phyloP scores from a whole-genome alignment of 2,797 vertebrate genomes.

The Dendrocincla tyrannina region DNA sequence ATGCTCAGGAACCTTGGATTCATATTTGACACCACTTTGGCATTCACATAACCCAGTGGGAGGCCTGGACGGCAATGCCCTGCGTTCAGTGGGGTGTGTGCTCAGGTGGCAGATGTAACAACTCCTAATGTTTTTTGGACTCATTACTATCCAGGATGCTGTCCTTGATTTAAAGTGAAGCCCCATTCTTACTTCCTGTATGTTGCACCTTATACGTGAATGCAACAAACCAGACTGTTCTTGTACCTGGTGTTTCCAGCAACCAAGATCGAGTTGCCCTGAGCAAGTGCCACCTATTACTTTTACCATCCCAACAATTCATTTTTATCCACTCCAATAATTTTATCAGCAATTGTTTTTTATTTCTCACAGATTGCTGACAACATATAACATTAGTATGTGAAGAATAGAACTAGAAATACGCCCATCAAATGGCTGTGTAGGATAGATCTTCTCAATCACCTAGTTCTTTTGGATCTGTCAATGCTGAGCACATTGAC shows the following conservation, averaged over 20 bases:
- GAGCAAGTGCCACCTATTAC: neutral
- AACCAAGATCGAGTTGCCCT: neutral
- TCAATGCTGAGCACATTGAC: neutral
- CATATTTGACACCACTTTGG: neutral
- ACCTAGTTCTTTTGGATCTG: neutral
- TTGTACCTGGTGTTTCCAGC: neutral
- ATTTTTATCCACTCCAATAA: neutral
- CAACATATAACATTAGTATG: neutral
- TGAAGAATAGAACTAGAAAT: neutral
- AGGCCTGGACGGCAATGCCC: neutral
- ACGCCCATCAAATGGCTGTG: neutral
- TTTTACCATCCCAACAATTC: neutral
- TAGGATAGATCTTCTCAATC: neutral
- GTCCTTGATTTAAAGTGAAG: neutral
- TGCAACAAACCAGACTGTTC: neutral
- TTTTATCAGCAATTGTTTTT: neutral
- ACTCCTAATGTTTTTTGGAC: neutral
- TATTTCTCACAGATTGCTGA: neutral
- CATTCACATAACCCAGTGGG: neutral
- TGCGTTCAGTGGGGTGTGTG: neutral
- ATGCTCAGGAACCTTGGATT: neutral
- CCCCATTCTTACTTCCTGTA: neutral
- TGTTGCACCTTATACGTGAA: neutral
- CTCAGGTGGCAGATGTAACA: neutral
- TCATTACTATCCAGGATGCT: too few species aligned